These are phyloP conservation scores for Agonopterix subpropinquella DNA, from an alignment of 2,888 invertebrate genomes.

Conservation along the genomic window DNA sequence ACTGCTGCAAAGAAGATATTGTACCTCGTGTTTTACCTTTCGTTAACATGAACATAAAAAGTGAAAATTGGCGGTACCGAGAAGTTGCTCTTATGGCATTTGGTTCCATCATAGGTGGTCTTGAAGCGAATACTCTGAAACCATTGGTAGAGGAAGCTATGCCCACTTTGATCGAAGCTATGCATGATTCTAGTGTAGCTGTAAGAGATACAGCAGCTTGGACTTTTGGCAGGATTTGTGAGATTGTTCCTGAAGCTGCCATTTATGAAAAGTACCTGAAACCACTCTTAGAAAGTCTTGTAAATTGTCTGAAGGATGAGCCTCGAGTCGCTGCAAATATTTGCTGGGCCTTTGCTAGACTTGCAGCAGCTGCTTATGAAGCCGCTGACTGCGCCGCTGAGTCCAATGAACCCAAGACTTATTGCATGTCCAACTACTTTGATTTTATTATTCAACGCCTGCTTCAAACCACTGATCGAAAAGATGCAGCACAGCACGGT, in stretches of 20 bases:
- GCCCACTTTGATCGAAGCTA: constrained; percentile 94
- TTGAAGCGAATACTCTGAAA: constrained; percentile 90
- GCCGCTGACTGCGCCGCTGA: constrained; percentile 83
- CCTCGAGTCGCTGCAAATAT: constrained; percentile 98
- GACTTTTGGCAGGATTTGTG: constrained; percentile 98
- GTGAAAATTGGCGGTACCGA: constrained; percentile 92
- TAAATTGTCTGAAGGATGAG: constrained; percentile 92
- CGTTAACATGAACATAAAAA: constrained; percentile 95
- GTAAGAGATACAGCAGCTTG: constrained; percentile 98
- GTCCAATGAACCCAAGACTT: constrained; percentile 89
- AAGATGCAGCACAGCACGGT: constrained; percentile 95
- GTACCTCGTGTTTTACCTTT: constrained; percentile 97
- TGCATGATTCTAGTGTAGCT: constrained; percentile 95
- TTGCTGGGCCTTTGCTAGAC: constrained; percentile 98
- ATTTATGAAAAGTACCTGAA: constrained; percentile 91
- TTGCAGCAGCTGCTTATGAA: constrained; percentile 98
- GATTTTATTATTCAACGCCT: constrained; percentile 94
- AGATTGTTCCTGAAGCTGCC: constrained; percentile 96
- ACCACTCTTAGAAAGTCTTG: constrained; percentile 86
- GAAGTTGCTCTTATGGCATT: constrained; percentile 99
- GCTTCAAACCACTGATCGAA: constrained; percentile 95
- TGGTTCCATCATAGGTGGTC: constrained; percentile 94
- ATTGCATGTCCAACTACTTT: constrained; percentile 94
- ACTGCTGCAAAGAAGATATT: constrained; percentile 98
- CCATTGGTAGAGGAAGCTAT: constrained; percentile 97